Evolutionary conservation across 2,113 vertebrate species (phyloP).

Genomic region (Platysternon megacephalum): DNA sequence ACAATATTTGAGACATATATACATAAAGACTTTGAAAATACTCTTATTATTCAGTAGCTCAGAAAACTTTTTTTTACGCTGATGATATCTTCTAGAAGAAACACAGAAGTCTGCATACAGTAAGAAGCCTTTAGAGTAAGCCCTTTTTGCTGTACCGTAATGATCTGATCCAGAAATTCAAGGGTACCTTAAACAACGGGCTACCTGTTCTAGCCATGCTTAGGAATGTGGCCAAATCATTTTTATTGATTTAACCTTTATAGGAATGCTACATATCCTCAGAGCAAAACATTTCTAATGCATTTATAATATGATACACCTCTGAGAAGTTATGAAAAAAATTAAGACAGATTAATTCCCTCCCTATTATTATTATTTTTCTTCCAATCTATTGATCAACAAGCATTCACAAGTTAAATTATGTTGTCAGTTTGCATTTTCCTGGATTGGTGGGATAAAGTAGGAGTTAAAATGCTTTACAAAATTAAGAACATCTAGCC

Average conservation of each 20-base stretch:
- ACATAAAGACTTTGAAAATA: slow-evolving; percentile 49
- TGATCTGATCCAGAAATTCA: slow-evolving; percentile 88
- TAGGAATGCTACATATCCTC: slow-evolving; percentile 94
- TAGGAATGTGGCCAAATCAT: slow-evolving; percentile 88
- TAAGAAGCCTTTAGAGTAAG: slow-evolving; percentile 80
- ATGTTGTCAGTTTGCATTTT: slow-evolving; percentile 57
- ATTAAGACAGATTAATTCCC: slow-evolving; percentile 62
- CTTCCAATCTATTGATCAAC: slow-evolving; percentile 66
- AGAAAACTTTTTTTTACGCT: slow-evolving; percentile 73
- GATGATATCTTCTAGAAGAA: slow-evolving; percentile 80
- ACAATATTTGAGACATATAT: slow-evolving; percentile 56
- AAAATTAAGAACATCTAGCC: slow-evolving; percentile 57
- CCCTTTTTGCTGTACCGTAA: slow-evolving; percentile 84
- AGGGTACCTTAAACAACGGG: slow-evolving; percentile 90
- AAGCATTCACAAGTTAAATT: slow-evolving; percentile 46
- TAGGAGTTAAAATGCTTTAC: slow-evolving; percentile 62
- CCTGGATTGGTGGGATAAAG: slow-evolving; percentile 24
- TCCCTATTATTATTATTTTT: slow-evolving; percentile 55
- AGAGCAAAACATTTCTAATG: slow-evolving; percentile 86
- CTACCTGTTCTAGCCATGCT: slow-evolving; percentile 90
- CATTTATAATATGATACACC: slow-evolving; percentile 88
- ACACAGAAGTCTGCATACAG: slow-evolving; percentile 82
- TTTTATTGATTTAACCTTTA: slow-evolving; percentile 97
- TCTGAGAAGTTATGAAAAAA: slow-evolving; percentile 76
- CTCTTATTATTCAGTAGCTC: slow-evolving; percentile 62